A percentile compares a stretch with the other conserved stretches of the same genome.
These are phyloP conservation scores for Bothrops jararaca DNA, from an alignment of 2,113 vertebrate genomes.

Conservation along the genomic window DNA sequence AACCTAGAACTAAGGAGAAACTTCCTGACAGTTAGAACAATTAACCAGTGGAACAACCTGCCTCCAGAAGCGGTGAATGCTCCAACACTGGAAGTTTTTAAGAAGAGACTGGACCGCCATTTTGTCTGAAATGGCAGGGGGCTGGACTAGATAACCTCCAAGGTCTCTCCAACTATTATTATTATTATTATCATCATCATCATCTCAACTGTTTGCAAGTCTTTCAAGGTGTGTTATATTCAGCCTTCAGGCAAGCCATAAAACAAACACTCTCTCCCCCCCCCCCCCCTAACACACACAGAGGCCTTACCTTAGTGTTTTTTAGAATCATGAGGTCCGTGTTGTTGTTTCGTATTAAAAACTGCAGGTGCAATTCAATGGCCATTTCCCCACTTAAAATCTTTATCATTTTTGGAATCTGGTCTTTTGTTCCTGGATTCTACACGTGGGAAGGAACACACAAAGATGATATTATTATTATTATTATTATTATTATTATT, in stretches of 20 bases:
- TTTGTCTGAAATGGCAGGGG: no score
- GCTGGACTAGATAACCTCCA: no score
- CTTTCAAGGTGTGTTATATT: not conserved
- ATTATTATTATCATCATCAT: no score
- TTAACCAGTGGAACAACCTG: no score
- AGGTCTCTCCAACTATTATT: no score
- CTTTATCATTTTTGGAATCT: slow-evolving; percentile 99
- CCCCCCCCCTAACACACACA: no score
- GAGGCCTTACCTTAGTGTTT: slow-evolving; percentile 91
- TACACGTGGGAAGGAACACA: slow-evolving; percentile 53
- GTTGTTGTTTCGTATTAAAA: slow-evolving; percentile 98
- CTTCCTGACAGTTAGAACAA: no score
- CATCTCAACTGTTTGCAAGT: not conserved
- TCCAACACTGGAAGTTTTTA: no score
- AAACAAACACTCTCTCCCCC: not conserved
- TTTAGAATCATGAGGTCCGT: slow-evolving; percentile 99
- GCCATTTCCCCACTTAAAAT: slow-evolving; percentile 99
- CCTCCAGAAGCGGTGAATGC: no score
- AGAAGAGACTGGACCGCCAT: no score
- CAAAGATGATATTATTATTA: slow-evolving; percentile 2
- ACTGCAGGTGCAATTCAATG: slow-evolving; percentile 95
- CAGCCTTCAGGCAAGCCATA: no score
- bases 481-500: fast-evolving
- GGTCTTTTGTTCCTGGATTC: slow-evolving; percentile 95
- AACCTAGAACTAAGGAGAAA: no score